These are phyloP conservation scores for Mormyrus hasselquistii DNA, from an alignment of 2,797 vertebrate genomes.

Conservation along the genomic window DNA sequence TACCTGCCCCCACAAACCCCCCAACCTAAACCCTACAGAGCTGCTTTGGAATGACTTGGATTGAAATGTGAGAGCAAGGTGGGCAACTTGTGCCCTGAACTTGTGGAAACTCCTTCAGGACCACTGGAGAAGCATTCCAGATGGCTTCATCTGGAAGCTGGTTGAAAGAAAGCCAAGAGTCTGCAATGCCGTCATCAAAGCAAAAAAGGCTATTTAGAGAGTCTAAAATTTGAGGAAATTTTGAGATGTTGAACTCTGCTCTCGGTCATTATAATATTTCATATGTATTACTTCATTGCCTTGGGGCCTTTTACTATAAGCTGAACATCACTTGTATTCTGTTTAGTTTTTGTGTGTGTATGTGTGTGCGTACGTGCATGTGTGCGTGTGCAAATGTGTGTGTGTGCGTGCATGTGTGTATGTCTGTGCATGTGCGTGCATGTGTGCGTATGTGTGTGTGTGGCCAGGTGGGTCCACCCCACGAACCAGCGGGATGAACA, in stretches of 20 bases:
- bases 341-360: background rate
- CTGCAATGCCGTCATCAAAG: background rate
- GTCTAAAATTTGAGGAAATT: background rate
- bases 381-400: too few relatives aligned
- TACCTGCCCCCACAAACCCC: background rate
- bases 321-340: background rate
- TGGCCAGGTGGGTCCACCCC: background rate
- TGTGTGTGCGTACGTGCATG: background rate
- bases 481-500: background rate
- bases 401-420: background rate
- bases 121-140: background rate
- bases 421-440: too few relatives aligned
- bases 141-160: background rate
- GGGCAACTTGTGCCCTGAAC: background rate
- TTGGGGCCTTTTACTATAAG: background rate
- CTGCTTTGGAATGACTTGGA: background rate
- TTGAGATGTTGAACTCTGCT: background rate
- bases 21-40: background rate
- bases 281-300: background rate
- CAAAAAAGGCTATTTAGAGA: background rate
- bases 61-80: background rate
- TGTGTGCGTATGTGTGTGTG: background rate
- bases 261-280: background rate
- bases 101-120: background rate
- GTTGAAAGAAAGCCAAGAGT: background rate